Base-by-base conservation (phyloP, 2,797 vertebrate species). In the Sebastes vulpes region DNA sequence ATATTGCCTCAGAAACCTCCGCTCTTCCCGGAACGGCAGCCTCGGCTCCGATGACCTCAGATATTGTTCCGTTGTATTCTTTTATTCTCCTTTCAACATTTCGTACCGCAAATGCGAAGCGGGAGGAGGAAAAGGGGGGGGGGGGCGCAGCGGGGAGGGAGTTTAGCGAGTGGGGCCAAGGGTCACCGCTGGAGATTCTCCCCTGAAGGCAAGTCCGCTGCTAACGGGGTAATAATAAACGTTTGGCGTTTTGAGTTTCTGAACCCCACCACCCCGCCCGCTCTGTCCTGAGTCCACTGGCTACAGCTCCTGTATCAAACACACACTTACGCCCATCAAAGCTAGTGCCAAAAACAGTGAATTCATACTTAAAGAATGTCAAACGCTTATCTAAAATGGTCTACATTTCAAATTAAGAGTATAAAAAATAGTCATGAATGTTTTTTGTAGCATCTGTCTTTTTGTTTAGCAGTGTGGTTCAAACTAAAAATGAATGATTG, bases 181-280 rank as follows among this genome's bases (percentile, higher is more conserved):
- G 92, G 86, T 90, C 76, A 86, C 65, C 11, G 70, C 56, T 82
- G 88, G 79, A 79, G 86, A 92, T 77, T 83, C 85, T 88, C 81
- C 85, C 90, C 92, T 80, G 65, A 85, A 93, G 92, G 92, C 88
- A 86, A 79, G 65, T 85, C 82, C 18, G 18, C 84, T 68, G 80
- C 61, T 81, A 92, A 89, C 21, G 4, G 65, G 86, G 78, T 75
- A 87, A 92, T 90, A 89, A 92, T 86, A 94, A 94, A 93, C 83
- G 82, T 72, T 90, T 82, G 69, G 32, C 46, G 76, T 87, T 89
- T 89, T 79, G 72, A 79, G 75, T 91, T 92, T 89, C 91, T 71
- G 61, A 78, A 54, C 66, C 58, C 75, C 61, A 60, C 26, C 42
- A 71, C 57, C 42, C 56, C 6, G 1, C 63, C 65, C 50, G 42